These are phyloP conservation scores for Buathra laborator DNA, from an alignment of 2,888 invertebrate genomes.

Conservation along the genomic window DNA sequence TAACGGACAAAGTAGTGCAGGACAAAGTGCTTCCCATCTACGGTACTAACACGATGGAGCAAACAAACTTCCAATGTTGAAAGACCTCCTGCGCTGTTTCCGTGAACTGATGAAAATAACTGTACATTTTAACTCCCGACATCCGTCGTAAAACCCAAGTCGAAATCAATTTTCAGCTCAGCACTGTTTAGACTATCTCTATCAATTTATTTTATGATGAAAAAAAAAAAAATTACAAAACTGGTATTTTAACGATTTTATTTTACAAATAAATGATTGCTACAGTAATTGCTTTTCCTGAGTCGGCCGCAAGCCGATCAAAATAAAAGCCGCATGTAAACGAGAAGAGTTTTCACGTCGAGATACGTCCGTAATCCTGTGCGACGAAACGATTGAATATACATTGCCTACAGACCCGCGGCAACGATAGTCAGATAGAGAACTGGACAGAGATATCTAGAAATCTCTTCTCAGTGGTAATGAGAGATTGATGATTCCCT, in stretches of 20 bases:
- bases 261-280: background rate
- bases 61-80: slow-evolving; percentile 2
- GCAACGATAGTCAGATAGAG: background rate
- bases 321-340: background rate
- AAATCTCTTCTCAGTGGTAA: background rate
- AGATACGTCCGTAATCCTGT: background rate
- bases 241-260: background rate
- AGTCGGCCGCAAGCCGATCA: background rate
- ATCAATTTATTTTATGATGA: too few species aligned
- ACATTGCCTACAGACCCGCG: background rate
- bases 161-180: too few species aligned
- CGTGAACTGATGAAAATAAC: background rate
- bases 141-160: too few species aligned
- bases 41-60: slow-evolving; percentile 28
- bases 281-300: background rate
- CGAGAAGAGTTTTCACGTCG: background rate
- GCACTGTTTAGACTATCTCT: too few species aligned
- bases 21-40: slow-evolving; percentile 54
- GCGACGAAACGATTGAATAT: background rate
- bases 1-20: slow-evolving; percentile 40
- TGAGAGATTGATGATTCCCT: slow-evolving; percentile 10
- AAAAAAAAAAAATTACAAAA: too few species aligned
- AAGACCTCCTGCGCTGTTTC: background rate
- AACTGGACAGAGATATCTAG: background rate
- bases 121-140: too few species aligned